Evolutionary conservation across 2,797 vertebrate species (phyloP), one percentile per base, ranked within the genome.

Genomic region (Halcyon smyrnensis): DNA sequence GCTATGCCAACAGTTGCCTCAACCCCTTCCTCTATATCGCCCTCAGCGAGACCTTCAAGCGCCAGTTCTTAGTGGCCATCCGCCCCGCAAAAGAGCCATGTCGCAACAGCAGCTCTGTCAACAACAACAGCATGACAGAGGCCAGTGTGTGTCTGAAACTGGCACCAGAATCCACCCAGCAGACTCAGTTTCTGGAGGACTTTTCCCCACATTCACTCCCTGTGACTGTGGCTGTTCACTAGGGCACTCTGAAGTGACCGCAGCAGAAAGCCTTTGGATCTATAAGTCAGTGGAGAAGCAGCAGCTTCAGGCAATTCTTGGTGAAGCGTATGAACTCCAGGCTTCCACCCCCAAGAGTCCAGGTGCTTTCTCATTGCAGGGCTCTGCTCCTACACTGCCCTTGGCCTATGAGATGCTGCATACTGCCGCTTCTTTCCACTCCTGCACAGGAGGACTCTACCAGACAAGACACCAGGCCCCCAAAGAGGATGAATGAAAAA

Each of bases 1-100:
- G 99, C 91, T 99, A 99, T 0, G 98, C 98, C 73, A 99, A 99
- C 97, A 99, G 98, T 70, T 99, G 98, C 97, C 98, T 99, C 94
- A 99, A 99, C 93, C 98, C 99, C 6, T 98, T 99, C 65, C 97
- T 99, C 64, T 99, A 98, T 94, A 98, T 99, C 2, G 80, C 97
- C 64, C 98, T 99, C 48, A 99, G 98, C 0, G 98, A 99, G 96
- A 99, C 98, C 50, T 99, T 99, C 96, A 99, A 98, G 97, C 98
- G 96, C 57, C 98, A 98, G 90, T 98, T 99, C 65, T 85, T 98
- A 28, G 96, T 98, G 62, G 98, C 98, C 14, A 97, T 98, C 30
- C 95, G 79, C 28, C 98, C 98, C 0, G 37, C 97, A 9, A 98
- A 98, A 64, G 97, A 98, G 56, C 98, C 97, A 19, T 97, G 98